A percentile compares a stretch with the other conserved stretches of the same genome.
phyloP scores from a whole-genome alignment of 2,113 vertebrate species.

The Corythornis cristatus region DNA sequence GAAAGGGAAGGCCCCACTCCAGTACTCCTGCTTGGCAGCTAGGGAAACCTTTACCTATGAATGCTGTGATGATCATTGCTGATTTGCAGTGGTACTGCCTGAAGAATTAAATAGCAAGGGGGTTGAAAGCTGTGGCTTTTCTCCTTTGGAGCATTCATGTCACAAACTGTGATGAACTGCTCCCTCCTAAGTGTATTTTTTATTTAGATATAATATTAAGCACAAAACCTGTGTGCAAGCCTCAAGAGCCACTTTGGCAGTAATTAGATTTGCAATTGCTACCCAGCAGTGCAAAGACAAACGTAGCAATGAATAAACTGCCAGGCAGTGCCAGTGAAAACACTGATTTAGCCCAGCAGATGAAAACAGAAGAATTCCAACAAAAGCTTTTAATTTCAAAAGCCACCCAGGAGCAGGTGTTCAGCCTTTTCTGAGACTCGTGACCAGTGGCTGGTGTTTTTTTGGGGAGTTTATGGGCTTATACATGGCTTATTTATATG shows the following conservation, averaged over 20 bases:
- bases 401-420: neutral
- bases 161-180: neutral
- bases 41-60: neutral
- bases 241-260: neutral
- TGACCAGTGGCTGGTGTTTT: neutral
- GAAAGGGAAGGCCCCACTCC: neutral
- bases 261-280: slow-evolving; percentile 32
- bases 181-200: neutral
- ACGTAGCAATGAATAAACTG: neutral
- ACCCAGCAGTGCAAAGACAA: neutral
- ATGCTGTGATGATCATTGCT: neutral
- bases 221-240: neutral
- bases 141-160: neutral
- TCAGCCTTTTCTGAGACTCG: neutral
- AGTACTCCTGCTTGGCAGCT: accelerated
- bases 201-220: slow-evolving; percentile 27
- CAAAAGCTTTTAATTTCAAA: neutral
- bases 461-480: neutral
- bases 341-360: neutral
- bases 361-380: neutral
- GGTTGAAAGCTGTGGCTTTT: neutral
- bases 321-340: neutral
- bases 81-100: neutral
- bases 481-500: neutral
- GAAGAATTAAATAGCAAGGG: neutral